Evolutionary conservation across 2,113 vertebrate species (phyloP), one percentile per base, ranked within the genome.

Genomic region (Cebidichthys violaceus): DNA sequence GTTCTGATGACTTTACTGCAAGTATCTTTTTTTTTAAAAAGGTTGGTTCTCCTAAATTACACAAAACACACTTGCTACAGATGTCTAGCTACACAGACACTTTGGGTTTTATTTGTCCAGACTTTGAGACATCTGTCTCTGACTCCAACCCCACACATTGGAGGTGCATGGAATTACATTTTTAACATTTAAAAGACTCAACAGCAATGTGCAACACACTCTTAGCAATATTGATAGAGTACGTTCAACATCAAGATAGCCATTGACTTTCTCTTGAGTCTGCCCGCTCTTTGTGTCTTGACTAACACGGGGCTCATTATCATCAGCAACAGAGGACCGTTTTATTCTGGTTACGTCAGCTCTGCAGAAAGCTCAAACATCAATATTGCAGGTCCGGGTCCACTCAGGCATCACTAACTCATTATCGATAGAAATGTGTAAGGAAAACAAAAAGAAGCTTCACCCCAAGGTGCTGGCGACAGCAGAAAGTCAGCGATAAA

Each of bases 401-500:
- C 15, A 29, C n/a, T 54, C 73, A 18, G 17, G 59, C 54, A 6
- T 33, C 33, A 33, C 41, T 8, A 45, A 70, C 22, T 70, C 82
- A 45, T 84, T 69, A 80, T 87, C 59, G 83, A 74, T 74, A 86
- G 29, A 79, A 85, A 78, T 73, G 75, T 81, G 67, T 69, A 24
- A 78, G 60, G 27, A 81, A 77, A 80, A 45, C 22, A 29, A 61
- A 75, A 73, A 82, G 17, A 41, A 54, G 24, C 17, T 47, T 29
- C 43, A 68, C 41, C 24, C 24, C n/a, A 29, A 87, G 52, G 66
- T 72, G 77, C 70, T 77, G 55, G 62, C 9, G 33, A 66, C 76
- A 78, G 84, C 75, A 80, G 69, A 55, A 67, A 50, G n/a, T n/a
- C 15, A 31, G 72, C 80, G 59, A 76, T 85, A 72, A 89, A 89